Evolutionary conservation across 2,797 vertebrate species (phyloP), one percentile per base, ranked within the genome.

Genomic region (Artibeus jamaicensis): DNA sequence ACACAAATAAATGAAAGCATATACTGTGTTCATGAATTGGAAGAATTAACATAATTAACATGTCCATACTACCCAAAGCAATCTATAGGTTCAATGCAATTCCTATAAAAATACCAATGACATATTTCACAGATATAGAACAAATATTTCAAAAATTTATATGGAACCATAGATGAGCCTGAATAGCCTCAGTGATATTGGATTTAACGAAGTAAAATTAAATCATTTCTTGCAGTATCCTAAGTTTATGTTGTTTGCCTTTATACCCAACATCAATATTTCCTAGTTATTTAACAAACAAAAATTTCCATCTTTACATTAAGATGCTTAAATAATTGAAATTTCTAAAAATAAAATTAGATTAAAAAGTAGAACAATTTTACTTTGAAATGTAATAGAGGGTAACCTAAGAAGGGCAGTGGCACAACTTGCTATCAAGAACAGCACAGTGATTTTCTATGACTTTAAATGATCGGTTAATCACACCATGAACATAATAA

Each of bases 171-270:
- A 59, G 26, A 59, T 29, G 11, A 29, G 9, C 15, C 57, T 2
- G 2, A 59, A 59, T 59, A 59, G 57, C 26, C 24, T 59, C 26
- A 78, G 67, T 68, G 39, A 37, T 81, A 71, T 14, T 65, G 9
- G 12, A 76, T 83, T 81, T 86, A 78, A 42, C 89, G 9, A 94
- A 78, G 42, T 89, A 57, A 95, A 81, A 67, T 86, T 42, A 42
- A 57, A 62, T 67, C 3, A 21, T 55, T 86, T 83, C 26, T 83
- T 53, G 2, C 1, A 46, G 0, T 89, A 57, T 57, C 22, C 32
- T 53, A 26, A 50, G 4, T 59, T 79, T 70, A 68, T 59, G 0
- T 37, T 76, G 5, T 82, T 92, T 79, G 26, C 2, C 67, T 74
- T 29, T 29, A 34, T 59, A 57, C 9, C 8, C 76, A 86, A 10